These are phyloP conservation scores for Microtus richardsoni DNA, from an alignment of 2,113 vertebrate genomes.

Conservation along the genomic window DNA sequence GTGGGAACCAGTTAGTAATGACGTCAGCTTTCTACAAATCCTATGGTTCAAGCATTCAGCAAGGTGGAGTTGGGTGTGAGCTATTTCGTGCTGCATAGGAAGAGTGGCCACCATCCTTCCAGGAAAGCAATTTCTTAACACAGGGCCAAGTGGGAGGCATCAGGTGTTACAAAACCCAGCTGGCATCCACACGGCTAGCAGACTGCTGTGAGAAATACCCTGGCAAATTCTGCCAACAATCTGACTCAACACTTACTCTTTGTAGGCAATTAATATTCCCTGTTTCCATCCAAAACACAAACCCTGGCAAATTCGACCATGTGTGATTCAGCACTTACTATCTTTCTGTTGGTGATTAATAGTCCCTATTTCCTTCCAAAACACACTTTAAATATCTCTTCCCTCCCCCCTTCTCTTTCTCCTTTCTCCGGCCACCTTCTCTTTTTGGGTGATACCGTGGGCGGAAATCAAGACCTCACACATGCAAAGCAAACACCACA, in stretches of 20 bases:
- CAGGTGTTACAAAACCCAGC: slow-evolving; percentile 62
- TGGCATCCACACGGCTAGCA: background rate
- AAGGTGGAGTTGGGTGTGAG: background rate
- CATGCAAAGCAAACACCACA: background rate
- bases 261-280: background rate
- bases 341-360: slow-evolving; percentile 1
- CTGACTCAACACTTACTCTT: slow-evolving; percentile 26
- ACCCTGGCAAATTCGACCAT: background rate
- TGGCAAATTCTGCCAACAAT: background rate
- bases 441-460: background rate
- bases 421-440: background rate
- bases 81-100: background rate
- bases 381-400: background rate
- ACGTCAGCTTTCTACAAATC: background rate
- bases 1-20: background rate
- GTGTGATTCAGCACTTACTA: background rate
- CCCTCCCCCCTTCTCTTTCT: no score
- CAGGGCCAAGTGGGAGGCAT: background rate
- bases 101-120: slow-evolving; percentile 60
- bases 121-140: slow-evolving; percentile 60
- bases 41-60: background rate
- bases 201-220: slow-evolving; percentile 3
- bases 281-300: background rate
- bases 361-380: background rate
- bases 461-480: background rate